Percentiles rank a stretch among this genome's conserved stretches.
Conservation (phyloP, 2,797 vertebrate genomes). For the Crypturellus tataupa region DNA sequence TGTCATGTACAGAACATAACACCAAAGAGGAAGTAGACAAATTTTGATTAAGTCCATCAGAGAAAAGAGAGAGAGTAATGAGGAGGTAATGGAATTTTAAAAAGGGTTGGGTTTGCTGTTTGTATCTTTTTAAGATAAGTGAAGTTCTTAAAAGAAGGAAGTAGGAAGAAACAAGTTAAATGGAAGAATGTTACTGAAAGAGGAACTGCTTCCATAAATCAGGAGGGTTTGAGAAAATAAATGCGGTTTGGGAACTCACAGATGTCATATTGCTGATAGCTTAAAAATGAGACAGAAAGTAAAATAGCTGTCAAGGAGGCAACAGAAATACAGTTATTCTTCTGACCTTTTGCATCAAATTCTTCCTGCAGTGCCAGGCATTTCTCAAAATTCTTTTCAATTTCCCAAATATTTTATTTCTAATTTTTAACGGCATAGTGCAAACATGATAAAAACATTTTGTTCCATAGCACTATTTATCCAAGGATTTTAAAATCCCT, state of each 20-base stretch:
- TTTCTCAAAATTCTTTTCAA: not conserved
- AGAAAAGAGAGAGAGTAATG: not conserved
- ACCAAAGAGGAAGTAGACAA: conserved; percentile 64
- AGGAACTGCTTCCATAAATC: conserved; percentile 44
- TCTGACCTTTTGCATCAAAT: not conserved
- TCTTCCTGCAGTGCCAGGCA: not conserved
- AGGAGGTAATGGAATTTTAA: conserved; percentile 35
- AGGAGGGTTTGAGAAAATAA: conserved; percentile 42
- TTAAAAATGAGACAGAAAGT: conserved; percentile 8
- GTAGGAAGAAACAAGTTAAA: conserved; percentile 26
- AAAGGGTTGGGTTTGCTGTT: not conserved
- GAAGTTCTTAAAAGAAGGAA: conserved; percentile 12
- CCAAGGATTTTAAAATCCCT: not conserved
- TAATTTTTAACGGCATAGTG: not conserved
- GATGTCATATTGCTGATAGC: not conserved
- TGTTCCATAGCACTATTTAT: not conserved
- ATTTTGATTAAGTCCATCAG: conserved; percentile 72
- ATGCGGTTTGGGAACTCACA: not conserved
- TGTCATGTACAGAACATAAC: conserved; percentile 79
- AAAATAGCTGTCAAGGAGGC: not conserved
- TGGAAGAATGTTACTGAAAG: not conserved
- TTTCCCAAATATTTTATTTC: not conserved
- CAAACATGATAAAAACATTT: not conserved
- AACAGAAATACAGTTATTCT: not conserved
- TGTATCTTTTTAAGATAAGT: not conserved